A percentile compares a stretch with the other conserved stretches of the same genome.
Conservation (phyloP, 1,140 invertebrate genomes). For the Asbolus verrucosus region DNA sequence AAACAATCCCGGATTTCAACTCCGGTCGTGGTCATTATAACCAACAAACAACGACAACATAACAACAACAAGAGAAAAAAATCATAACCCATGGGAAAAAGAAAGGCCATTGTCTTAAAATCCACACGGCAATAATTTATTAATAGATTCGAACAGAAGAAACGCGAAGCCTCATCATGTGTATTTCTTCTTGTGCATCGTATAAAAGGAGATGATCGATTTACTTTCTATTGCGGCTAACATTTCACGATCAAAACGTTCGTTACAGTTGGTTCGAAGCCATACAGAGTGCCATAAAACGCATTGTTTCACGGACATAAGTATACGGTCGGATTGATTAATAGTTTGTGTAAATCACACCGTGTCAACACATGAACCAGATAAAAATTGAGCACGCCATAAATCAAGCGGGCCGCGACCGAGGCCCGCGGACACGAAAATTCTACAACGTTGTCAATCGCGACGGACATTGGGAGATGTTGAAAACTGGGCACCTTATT, state of each 20-base stretch:
- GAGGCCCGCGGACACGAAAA: slow-evolving; percentile 12
- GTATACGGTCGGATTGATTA: slow-evolving; percentile 16
- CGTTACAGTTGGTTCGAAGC: slow-evolving; percentile 1
- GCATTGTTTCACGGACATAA: slow-evolving; percentile 12
- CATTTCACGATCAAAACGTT: slow-evolving; percentile 34
- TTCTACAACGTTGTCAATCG: slow-evolving; percentile 22
- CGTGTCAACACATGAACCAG: slow-evolving; percentile 33
- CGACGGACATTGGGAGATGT: too few species aligned
- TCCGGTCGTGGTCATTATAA: slow-evolving; percentile 28
- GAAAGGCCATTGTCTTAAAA: slow-evolving; percentile 28
- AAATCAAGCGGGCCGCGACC: slow-evolving; percentile 19
- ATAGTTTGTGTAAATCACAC: slow-evolving; percentile 33
- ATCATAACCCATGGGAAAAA: slow-evolving; percentile 17
- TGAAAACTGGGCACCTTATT: neutral
- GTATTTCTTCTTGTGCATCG: neutral
- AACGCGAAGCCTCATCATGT: slow-evolving; percentile 26
- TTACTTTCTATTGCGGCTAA: slow-evolving; percentile 17
- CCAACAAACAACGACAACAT: slow-evolving; percentile 37
- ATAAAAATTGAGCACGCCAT: slow-evolving; percentile 2
- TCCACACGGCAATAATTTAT: slow-evolving; percentile 11
- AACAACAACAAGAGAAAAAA: slow-evolving; percentile 14
- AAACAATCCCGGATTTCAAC: slow-evolving; percentile 39
- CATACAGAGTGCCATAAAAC: slow-evolving; percentile 27
- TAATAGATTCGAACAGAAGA: slow-evolving; percentile 28
- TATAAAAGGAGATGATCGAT: slow-evolving; percentile 19